Evolutionary conservation across 2,888 invertebrate species (phyloP), one percentile per base, ranked within the genome.

Genomic region (Phyllotreta striolata): DNA sequence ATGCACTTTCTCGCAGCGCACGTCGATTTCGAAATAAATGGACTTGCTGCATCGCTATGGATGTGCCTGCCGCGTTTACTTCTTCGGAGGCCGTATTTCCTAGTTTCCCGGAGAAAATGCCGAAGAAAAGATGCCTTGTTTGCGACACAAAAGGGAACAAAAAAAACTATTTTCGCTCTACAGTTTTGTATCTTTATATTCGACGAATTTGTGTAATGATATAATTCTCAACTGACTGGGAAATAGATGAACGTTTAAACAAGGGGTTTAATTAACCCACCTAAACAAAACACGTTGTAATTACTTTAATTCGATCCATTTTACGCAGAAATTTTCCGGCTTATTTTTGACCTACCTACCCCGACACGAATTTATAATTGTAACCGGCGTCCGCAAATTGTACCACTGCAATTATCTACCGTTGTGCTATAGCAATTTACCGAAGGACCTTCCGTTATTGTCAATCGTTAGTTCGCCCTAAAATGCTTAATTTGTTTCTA

Each of bases 1-100:
- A 66, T 71, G 67, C 66, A 65, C 66, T 63, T 63, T 60, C 46
- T 46, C 40, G 65, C 43, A 63, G 56, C 60, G 64, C 67, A 65
- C 59, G 59, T 59, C 67, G 64, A 66, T 69, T 67, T 60, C 62
- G 58, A 61, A 68, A 61, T 54, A 67, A 70, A 66, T 66, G 66
- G 67, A 64, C 66, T 66, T 70, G 67, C 62, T 68, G 67, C 67
- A 58, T 69, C 63, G 55, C 56, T 47, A 37, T 62, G 41, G 61
- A 69, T 66, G 63, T 65, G 57, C 46, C 39, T 57, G 63, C 44
- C 60, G 54, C 60, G 54, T 60, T 60, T 49, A 49, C 41, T 49
- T 44, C 61, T 24, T 24, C 24, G 24, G 57, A 35, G 38, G 55
- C 62, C 43, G 62, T 58, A 62, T 65, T 64, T 58, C 39, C 35